Evolutionary conservation across 2,888 invertebrate genomes (phyloP).

Genomic region (Oscheius sp.): DNA sequence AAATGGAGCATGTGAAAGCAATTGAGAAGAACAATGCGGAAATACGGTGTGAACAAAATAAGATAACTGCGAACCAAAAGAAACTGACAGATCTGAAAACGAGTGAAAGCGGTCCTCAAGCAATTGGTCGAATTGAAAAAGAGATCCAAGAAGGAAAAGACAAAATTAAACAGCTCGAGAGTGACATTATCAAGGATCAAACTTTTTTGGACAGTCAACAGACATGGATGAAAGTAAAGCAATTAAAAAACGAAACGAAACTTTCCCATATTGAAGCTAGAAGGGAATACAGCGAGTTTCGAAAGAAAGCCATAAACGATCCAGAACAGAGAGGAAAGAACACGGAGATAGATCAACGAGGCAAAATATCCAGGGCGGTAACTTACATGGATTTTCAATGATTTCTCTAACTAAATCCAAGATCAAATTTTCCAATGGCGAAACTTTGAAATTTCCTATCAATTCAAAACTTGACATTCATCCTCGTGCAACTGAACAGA

Average conservation of each 20-base stretch:
- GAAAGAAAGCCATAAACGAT: not conserved
- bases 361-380: slow-evolving; percentile 3
- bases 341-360: slow-evolving; percentile 9
- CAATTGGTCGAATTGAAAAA: not conserved
- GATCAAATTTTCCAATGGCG: slow-evolving; percentile 17
- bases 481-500: slow-evolving; percentile 3
- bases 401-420: slow-evolving; percentile 1
- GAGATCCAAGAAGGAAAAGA: not conserved
- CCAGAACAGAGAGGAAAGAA: no score
- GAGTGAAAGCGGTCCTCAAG: not conserved
- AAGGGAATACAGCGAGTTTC: not conserved
- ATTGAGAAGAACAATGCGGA: not conserved
- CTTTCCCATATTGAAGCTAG: not conserved
- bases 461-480: slow-evolving; percentile 13
- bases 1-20: not conserved
- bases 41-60: not conserved
- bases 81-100: not conserved
- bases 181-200: not conserved
- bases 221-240: not conserved
- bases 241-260: not conserved
- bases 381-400: slow-evolving; percentile 11
- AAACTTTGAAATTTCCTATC: not conserved
- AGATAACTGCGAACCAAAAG: not conserved
- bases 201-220: not conserved
- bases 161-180: not conserved